Evolutionary conservation across 2,797 vertebrate genomes (phyloP).

Genomic region (Coranthus polyacanthus): DNA sequence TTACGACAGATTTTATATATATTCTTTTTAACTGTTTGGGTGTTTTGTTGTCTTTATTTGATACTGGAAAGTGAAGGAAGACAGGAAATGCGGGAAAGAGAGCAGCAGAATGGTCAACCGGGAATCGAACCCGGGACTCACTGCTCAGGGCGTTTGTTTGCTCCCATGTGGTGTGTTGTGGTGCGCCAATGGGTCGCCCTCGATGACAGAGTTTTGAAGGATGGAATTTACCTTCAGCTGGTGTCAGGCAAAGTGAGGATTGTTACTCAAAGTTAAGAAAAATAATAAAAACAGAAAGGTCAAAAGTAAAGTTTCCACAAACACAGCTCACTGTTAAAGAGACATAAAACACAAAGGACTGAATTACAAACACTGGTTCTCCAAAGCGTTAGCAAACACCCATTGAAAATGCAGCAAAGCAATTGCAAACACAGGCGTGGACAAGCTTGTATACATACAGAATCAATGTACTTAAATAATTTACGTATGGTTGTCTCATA

Average conservation of each 20-base stretch:
- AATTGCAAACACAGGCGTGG: conserved; percentile 63
- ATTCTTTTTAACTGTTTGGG: too few species aligned
- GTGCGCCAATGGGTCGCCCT: too few species aligned
- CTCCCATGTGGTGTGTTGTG: too few species aligned
- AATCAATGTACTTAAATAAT: conserved; percentile 86
- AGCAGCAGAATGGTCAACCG: too few species aligned
- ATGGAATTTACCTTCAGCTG: not conserved
- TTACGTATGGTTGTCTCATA: conserved; percentile 80
- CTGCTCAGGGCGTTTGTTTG: too few species aligned
- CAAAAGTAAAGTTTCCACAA: not conserved
- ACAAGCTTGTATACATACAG: conserved; percentile 81
- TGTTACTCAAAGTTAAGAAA: not conserved
- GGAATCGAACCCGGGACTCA: too few species aligned
- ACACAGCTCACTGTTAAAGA: conserved; percentile 22
- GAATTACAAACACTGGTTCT: conserved; percentile 54
- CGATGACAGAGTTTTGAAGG: not conserved
- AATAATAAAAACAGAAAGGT: too few species aligned
- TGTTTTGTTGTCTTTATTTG: too few species aligned
- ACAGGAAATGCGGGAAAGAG: too few species aligned
- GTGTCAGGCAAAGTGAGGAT: not conserved
- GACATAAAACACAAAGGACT: conserved; percentile 50
- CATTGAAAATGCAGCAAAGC: conserved; percentile 67
- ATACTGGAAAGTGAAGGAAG: too few species aligned
- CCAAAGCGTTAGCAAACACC: conserved; percentile 50
- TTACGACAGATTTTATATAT: too few species aligned